These are phyloP conservation scores for Coelopa frigida DNA, from an alignment of 1,140 invertebrate genomes.

Conservation along the genomic window DNA sequence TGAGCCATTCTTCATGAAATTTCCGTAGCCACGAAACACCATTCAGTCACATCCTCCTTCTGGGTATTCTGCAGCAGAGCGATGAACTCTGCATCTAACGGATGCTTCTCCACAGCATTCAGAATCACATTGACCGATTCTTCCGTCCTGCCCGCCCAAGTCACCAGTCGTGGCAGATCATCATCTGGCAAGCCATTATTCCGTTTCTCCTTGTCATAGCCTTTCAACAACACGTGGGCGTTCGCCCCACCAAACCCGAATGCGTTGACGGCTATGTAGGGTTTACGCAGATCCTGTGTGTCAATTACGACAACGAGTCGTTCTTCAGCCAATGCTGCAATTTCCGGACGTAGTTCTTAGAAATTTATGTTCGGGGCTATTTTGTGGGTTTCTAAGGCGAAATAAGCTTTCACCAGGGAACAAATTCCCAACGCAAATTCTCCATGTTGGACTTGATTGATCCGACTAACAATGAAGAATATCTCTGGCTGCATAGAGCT, in stretches of 20 bases:
- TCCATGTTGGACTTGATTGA: constrained; percentile 89
- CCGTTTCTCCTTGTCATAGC: constrained; percentile 48
- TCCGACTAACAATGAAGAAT: constrained; percentile 69
- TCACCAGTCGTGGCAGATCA: constrained; percentile 50
- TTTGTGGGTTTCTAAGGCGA: constrained; percentile 65
- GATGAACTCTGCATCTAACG: constrained; percentile 52
- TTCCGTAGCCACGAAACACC: constrained; percentile 52
- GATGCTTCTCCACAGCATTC: constrained; percentile 53
- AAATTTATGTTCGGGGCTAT: constrained; percentile 79
- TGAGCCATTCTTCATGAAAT: constrained; percentile 48
- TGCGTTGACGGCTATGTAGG: constrained; percentile 63
- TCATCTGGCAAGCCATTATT: constrained; percentile 49
- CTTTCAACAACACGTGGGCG: constrained; percentile 65
- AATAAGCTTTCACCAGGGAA: constrained; percentile 70
- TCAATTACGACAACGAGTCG: constrained; percentile 63
- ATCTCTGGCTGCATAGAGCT: constrained; percentile 65
- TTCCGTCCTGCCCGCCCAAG: constrained; percentile 51
- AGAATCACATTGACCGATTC: constrained; percentile 64
- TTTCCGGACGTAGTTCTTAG: constrained; percentile 61
- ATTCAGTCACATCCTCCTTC: constrained; percentile 50
- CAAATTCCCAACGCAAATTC: constrained; percentile 85
- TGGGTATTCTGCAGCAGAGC: constrained; percentile 51
- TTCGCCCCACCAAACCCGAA: constrained; percentile 78
- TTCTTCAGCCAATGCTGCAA: constrained; percentile 63
- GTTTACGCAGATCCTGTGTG: constrained; percentile 55